These are phyloP conservation scores for Xyliphius kryptos DNA, from an alignment of 2,113 vertebrate genomes.

Conservation along the genomic window DNA sequence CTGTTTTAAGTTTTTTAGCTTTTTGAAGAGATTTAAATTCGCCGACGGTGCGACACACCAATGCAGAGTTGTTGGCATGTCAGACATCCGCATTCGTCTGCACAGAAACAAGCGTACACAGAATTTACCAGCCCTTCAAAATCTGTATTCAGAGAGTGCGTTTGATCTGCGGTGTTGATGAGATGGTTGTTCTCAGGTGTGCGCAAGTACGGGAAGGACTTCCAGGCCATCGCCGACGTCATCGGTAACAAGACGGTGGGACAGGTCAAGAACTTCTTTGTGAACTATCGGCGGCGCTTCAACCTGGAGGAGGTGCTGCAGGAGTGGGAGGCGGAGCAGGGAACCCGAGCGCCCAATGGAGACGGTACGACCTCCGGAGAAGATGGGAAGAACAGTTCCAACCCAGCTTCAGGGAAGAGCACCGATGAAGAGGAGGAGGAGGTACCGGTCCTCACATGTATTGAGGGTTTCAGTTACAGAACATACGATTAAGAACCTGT, in stretches of 20 bases:
- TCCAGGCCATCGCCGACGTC: constrained; percentile 98
- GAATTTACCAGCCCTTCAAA: too few relatives aligned
- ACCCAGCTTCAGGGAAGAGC: constrained; percentile 91
- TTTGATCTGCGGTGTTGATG: not conserved
- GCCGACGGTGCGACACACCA: too few relatives aligned
- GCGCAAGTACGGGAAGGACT: constrained; percentile 98
- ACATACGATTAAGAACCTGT: constrained; percentile 10
- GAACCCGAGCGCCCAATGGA: constrained; percentile 84
- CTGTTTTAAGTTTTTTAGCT: too few relatives aligned
- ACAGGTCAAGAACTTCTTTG: constrained; percentile 99
- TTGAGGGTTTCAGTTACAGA: too few relatives aligned
- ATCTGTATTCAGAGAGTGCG: not conserved
- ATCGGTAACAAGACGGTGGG: constrained; percentile 99
- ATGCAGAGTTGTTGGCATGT: too few relatives aligned
- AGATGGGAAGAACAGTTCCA: constrained; percentile 88
- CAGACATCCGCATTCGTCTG: too few relatives aligned
- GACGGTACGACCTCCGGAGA: constrained; percentile 84
- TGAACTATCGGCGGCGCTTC: constrained; percentile 98
- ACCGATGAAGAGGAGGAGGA: constrained; percentile 97
- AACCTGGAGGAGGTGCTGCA: constrained; percentile 99
- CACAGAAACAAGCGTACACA: too few relatives aligned
- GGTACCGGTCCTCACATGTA: too few relatives aligned
- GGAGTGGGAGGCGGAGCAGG: constrained; percentile 99
- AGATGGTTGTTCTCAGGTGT: constrained; percentile 71
- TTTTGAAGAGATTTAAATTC: too few relatives aligned